Evolutionary conservation across 2,888 invertebrate species (phyloP).

Genomic region (Eubasilissa splendida): DNA sequence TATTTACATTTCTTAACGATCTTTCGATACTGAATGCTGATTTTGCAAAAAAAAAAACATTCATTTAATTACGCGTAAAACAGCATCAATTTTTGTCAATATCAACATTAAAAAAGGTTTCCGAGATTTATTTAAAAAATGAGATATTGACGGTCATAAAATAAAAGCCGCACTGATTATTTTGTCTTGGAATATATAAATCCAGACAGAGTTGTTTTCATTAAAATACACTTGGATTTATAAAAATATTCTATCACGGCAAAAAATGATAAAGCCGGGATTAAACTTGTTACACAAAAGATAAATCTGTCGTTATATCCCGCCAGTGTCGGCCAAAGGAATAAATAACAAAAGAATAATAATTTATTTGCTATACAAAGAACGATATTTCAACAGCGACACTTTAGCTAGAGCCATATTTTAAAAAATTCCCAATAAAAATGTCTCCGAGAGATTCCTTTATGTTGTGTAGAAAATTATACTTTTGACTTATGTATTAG

Average conservation of each 20-base stretch:
- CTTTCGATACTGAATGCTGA: too few relatives aligned
- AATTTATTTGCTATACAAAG: slow-evolving; percentile 36
- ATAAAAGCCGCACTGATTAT: too few relatives aligned
- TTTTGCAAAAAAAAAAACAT: too few relatives aligned
- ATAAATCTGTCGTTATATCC: slow-evolving; percentile 8
- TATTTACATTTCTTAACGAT: too few relatives aligned
- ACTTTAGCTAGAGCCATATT: slow-evolving; percentile 27
- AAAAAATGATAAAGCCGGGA: slow-evolving; percentile 31
- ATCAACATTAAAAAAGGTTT: too few relatives aligned
- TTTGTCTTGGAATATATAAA: too few relatives aligned
- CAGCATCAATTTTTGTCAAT: too few relatives aligned
- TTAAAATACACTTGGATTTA: neutral
- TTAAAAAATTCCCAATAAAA: slow-evolving; percentile 24
- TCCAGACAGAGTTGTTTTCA: too few relatives aligned
- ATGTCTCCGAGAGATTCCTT: neutral
- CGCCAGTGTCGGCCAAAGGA: neutral
- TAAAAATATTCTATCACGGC: slow-evolving; percentile 8
- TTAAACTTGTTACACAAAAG: slow-evolving; percentile 26
- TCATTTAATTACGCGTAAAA: too few relatives aligned
- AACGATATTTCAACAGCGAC: slow-evolving; percentile 32
- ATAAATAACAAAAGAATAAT: slow-evolving; percentile 35
- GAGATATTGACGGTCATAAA: too few relatives aligned
- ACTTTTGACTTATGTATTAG: too few relatives aligned
- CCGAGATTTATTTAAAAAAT: too few relatives aligned
- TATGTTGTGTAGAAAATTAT: neutral